A percentile compares a stretch with the other conserved stretches of the same genome.
These are phyloP conservation scores for Mionectes macconnelli DNA, from an alignment of 2,113 vertebrate species.

Conservation along the genomic window DNA sequence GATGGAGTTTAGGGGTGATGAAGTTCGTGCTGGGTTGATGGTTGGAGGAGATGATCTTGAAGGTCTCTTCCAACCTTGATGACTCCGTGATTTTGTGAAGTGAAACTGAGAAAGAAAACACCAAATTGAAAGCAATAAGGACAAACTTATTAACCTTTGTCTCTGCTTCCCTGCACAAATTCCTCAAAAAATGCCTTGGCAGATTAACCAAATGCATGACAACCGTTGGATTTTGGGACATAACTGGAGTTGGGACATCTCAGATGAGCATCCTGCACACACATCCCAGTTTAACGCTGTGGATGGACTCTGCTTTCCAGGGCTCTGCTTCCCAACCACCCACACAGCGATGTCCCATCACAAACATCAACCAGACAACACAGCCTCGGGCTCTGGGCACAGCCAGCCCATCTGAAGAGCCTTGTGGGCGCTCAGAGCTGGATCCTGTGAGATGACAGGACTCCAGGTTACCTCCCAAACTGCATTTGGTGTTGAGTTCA, in stretches of 20 bases:
- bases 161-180: neutral
- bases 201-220: accelerated
- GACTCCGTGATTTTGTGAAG: neutral
- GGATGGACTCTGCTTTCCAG: neutral
- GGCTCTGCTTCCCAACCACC: neutral
- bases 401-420: neutral
- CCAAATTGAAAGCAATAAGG: neutral
- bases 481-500: neutral
- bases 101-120: neutral
- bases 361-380: neutral
- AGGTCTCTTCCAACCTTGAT: neutral
- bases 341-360: accelerated
- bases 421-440: neutral
- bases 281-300: neutral
- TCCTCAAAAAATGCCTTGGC: neutral
- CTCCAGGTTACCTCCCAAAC: neutral
- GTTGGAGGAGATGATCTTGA: neutral
- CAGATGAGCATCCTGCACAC: neutral
- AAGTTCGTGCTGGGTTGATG: neutral
- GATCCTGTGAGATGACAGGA: neutral
- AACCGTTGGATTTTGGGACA: neutral
- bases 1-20: neutral
- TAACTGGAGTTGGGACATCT: neutral
- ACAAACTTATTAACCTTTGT: neutral
- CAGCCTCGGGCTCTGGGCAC: neutral